Conservation (phyloP, 2,113 vertebrate genomes). For the Phaethornis superciliosus region DNA sequence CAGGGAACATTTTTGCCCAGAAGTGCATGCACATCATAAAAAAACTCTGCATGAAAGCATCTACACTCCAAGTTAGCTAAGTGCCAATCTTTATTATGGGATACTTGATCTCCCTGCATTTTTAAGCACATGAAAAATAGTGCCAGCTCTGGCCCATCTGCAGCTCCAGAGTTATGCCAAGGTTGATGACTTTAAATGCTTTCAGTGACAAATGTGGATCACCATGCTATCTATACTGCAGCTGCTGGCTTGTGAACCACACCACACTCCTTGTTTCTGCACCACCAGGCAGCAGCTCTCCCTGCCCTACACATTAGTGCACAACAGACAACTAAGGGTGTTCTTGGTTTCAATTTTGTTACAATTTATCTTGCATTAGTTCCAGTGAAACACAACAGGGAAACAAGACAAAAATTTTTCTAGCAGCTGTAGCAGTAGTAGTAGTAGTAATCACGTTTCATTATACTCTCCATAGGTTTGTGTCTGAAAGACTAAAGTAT, state of each 20-base stretch:
- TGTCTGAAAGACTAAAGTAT: neutral
- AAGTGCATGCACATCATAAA: neutral
- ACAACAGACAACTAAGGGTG: neutral
- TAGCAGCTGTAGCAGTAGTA: neutral
- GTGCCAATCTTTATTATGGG: neutral
- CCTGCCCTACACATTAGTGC: neutral
- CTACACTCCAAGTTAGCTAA: neutral
- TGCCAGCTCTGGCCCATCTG: neutral
- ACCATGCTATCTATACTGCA: neutral
- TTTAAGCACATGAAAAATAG: neutral
- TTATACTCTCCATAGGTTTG: neutral
- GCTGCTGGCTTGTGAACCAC: neutral
- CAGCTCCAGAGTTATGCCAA: neutral
- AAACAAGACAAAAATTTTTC: neutral
- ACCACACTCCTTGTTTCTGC: neutral
- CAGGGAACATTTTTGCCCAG: neutral
- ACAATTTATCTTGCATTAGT: neutral
- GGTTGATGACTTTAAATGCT: neutral
- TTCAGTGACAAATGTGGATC: neutral
- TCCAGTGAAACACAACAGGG: neutral
- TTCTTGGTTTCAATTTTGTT: neutral
- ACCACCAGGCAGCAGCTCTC: neutral
- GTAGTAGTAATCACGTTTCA: too few species aligned
- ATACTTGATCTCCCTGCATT: neutral
- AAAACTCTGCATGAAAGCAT: neutral